Conservation (phyloP, 1,140 invertebrate genomes). For the Forficula auricularia region DNA sequence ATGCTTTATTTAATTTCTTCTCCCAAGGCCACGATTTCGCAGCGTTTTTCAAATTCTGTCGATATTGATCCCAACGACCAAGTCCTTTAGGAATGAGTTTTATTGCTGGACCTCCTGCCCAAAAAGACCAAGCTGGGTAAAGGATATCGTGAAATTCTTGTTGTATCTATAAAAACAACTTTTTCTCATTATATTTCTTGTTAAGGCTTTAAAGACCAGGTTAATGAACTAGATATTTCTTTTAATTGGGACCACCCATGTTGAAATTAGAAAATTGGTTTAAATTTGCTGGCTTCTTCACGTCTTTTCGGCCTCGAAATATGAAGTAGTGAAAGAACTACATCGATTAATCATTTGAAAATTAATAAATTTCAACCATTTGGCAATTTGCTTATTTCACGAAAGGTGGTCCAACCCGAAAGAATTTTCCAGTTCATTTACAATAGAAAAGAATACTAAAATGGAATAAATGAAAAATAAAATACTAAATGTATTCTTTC, state of each 20-base stretch:
- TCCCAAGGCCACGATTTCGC: slow-evolving; percentile 58
- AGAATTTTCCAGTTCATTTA: too few species aligned
- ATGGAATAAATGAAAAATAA: too few species aligned
- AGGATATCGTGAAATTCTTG: slow-evolving; percentile 75
- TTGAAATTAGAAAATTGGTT: background rate
- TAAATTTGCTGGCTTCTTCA: background rate
- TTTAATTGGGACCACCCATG: background rate
- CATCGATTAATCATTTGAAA: too few species aligned
- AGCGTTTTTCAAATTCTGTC: slow-evolving; percentile 47
- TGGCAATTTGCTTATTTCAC: too few species aligned
- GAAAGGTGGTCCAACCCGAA: too few species aligned
- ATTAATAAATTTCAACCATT: too few species aligned
- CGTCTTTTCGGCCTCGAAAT: too few species aligned
- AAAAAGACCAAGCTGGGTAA: slow-evolving; percentile 95
- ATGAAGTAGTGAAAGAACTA: too few species aligned
- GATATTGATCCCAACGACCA: slow-evolving; percentile 77
- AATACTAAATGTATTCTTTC: too few species aligned
- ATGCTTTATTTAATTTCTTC: slow-evolving; percentile 54
- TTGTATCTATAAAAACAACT: slow-evolving; percentile 34
- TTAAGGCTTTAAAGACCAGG: background rate
- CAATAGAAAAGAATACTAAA: too few species aligned
- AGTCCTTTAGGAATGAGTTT: slow-evolving; percentile 80
- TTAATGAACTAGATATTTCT: background rate
- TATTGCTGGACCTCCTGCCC: slow-evolving; percentile 93
- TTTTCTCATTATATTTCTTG: background rate